Base-by-base conservation (phyloP, 2,888 invertebrate species). In the Lacanobia oleracea region DNA sequence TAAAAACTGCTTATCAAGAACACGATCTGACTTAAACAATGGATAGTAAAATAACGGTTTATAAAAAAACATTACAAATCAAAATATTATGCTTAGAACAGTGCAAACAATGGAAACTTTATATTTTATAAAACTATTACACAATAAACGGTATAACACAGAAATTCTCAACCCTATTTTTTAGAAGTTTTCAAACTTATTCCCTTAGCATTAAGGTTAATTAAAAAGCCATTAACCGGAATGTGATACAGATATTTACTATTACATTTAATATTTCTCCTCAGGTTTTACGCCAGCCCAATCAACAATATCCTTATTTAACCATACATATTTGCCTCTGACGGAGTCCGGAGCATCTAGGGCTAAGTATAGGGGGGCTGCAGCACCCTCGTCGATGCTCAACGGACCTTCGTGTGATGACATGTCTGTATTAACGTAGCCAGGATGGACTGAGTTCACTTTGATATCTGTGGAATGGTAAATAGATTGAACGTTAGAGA, bases 391-490 rank as follows among this genome's bases (percentile, higher is more conserved):
- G 54, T 97, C 97, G 10, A 96, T 95, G 1, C 95, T 96, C 21
- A 97, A 90, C 0, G 89, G 85, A 0, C 97, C 98, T 86, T 96
- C 97, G 84, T 97, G 97, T 33, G 97, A 97, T 0, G 97, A 94
- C 98, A 98, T 97, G 87, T 98, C 98, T 0, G 98, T 98, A 81
- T 96, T 96, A 0, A 98, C 98, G 89, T 97, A 98, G 0, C 98
- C 98, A 0, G 98, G 98, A 90, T 97, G 97, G 8, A 97, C 97
- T 4, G 97, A 93, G 92, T 98, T 98, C 14, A 97, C 96, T 75
- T 96, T 96, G 63, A 98, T 96, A 81, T 97, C 76, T 76, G 77
- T 48, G 10, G 14, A 64, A 45, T 23, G 1, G 12, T 2, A 53
- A 43, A 45, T 14, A 23, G 18, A 33, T 33, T 33, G 33, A 6